A percentile compares a stretch with the other conserved stretches of the same genome.
Evolutionary conservation across 2,888 invertebrate genomes (phyloP).

Genomic region (Eupithecia tripunctaria): DNA sequence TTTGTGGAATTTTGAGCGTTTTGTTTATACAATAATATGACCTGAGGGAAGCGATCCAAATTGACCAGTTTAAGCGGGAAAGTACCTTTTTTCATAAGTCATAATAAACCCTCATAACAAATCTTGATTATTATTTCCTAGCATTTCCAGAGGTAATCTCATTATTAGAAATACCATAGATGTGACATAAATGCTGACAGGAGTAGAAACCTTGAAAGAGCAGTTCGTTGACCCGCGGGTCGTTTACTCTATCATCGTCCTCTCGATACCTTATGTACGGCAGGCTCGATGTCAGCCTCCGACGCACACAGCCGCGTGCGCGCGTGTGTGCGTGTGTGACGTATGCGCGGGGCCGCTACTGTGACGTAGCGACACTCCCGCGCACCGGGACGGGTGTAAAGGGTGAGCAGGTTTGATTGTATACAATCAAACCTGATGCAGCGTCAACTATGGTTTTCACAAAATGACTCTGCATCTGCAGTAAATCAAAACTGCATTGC

Average conservation of each 20-base stretch:
- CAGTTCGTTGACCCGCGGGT: slow-evolving; percentile 42
- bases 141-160: neutral
- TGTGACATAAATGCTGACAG: slow-evolving; percentile 1
- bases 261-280: slow-evolving; percentile 17
- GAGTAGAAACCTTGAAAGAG: slow-evolving; percentile 12
- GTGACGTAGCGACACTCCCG: slow-evolving; percentile 65
- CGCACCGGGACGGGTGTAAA: slow-evolving; percentile 32
- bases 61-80: neutral
- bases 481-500: too few relatives aligned
- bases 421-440: too few relatives aligned
- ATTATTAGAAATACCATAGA: neutral
- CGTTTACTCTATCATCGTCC: slow-evolving; percentile 43
- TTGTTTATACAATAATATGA: neutral
- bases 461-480: neutral
- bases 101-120: neutral
- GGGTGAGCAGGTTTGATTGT: slow-evolving; percentile 4
- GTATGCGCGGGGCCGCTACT: slow-evolving; percentile 51
- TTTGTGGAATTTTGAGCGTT: neutral
- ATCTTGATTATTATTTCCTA: neutral
- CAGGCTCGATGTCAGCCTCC: slow-evolving; percentile 22
- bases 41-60: neutral
- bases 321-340: slow-evolving; percentile 48
- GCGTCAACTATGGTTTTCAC: neutral
- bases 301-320: neutral
- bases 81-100: neutral